A percentile compares a stretch with the other conserved stretches of the same genome.
Conservation (phyloP, 2,797 vertebrate species). For the Chelonia mydas region DNA sequence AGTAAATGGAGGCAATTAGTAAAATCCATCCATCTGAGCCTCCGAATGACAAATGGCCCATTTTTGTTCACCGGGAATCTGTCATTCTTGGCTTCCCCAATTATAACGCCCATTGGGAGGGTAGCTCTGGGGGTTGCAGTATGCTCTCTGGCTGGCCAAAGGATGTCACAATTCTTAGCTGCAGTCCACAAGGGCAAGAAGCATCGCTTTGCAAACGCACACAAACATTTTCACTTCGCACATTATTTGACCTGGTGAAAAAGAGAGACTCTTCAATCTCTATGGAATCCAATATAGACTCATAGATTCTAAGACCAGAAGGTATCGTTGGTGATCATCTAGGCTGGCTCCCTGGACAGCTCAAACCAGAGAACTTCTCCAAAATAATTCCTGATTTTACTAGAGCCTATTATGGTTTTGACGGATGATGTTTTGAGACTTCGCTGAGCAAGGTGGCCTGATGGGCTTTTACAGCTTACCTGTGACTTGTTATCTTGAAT, state of each 20-base stretch:
- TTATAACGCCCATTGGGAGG: neutral
- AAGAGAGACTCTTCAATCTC: neutral
- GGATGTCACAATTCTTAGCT: neutral
- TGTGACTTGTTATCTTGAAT: neutral
- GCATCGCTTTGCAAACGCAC: neutral
- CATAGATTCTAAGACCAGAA: neutral
- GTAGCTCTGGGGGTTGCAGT: neutral
- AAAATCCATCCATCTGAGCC: neutral
- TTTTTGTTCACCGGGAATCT: neutral
- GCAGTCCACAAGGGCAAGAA: neutral
- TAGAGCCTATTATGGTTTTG: too few species aligned
- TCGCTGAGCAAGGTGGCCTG: fast-evolving
- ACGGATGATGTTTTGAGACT: neutral
- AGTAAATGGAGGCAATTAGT: neutral
- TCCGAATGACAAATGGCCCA: neutral
- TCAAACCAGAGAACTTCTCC: too few species aligned
- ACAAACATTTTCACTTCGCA: neutral
- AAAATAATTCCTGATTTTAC: too few species aligned
- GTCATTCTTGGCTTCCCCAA: neutral
- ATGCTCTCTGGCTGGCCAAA: neutral
- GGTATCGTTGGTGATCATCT: neutral
- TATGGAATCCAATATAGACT: neutral
- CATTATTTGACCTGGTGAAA: neutral
- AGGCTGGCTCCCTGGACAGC: too few species aligned
- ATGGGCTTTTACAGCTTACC: neutral